phyloP scores from a whole-genome alignment of 1,140 invertebrate species.

The Amphibalanus amphitrite region DNA sequence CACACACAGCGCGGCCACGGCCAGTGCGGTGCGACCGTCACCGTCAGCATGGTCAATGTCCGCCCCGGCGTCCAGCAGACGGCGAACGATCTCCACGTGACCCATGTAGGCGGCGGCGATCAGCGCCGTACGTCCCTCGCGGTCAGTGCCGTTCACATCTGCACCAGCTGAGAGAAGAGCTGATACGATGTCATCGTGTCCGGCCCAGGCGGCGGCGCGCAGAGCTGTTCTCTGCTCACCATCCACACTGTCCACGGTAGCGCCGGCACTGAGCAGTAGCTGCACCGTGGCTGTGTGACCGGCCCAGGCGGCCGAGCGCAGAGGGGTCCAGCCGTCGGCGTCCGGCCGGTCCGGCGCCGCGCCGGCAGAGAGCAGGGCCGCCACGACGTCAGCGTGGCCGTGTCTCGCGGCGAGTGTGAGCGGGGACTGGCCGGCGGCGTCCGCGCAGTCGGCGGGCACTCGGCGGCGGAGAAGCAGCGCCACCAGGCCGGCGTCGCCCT shows the following conservation, averaged over 20 bases:
- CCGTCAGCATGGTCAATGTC: constrained; percentile 66
- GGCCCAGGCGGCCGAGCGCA: constrained; percentile 72
- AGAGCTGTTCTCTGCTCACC: constrained; percentile 72
- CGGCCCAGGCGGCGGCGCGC: constrained; percentile 47
- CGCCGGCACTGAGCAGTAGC: constrained; percentile 50
- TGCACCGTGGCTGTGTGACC: constrained; percentile 59
- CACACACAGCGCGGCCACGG: constrained; percentile 76
- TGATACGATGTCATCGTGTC: constrained; percentile 78
- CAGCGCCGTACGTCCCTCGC: constrained; percentile 54
- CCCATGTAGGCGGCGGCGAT: constrained; percentile 38
- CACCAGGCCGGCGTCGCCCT: constrained; percentile 46
- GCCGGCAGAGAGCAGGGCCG: constrained; percentile 54
- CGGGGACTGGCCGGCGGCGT: constrained; percentile 60
- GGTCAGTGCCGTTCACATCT: constrained; percentile 68
- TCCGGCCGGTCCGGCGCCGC: constrained; percentile 44
- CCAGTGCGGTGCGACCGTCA: constrained; percentile 51
- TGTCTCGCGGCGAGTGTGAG: constrained; percentile 64
- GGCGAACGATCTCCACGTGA: constrained; percentile 36
- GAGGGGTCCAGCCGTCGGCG: constrained; percentile 36
- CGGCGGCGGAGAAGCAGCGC: constrained; percentile 39
- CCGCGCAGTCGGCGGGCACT: constrained; percentile 40
- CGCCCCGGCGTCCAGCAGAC: constrained; percentile 65
- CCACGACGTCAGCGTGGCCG: constrained; percentile 71
- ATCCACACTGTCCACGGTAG: constrained; percentile 63
- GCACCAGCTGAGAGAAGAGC: constrained; percentile 67